phyloP scores from a whole-genome alignment of 53 echinoderm and acorn worm species.

The Luidia sarsii region DNA sequence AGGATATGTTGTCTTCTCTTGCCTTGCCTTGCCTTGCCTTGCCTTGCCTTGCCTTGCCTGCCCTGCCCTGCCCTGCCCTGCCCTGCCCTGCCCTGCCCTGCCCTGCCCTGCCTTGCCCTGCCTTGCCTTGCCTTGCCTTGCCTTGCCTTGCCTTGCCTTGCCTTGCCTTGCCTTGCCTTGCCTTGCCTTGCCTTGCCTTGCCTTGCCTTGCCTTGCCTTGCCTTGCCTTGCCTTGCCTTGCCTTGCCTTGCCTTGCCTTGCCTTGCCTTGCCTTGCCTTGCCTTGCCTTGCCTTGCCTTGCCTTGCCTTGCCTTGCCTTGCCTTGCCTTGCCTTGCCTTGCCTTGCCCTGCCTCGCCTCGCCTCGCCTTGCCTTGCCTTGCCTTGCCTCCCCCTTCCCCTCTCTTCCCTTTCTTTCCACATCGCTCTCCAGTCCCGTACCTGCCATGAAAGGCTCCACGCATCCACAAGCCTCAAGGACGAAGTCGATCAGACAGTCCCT shows the following conservation, averaged over 20 bases:
- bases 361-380: too few relatives aligned
- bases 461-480: slow-evolving; percentile 20
- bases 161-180: background rate
- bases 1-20: too few relatives aligned
- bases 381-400: too few relatives aligned
- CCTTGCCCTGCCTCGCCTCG: too few relatives aligned
- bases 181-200: background rate
- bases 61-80: background rate
- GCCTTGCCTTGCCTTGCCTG: background rate
- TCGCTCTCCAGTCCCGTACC: too few relatives aligned
- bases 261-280: slow-evolving; percentile 13
- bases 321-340: too few relatives aligned
- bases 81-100: background rate
- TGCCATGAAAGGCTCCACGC: slow-evolving; percentile 50
- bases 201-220: background rate
- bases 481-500: slow-evolving; percentile 48
- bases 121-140: slow-evolving; percentile 13
- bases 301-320: too few relatives aligned
- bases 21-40: background rate
- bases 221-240: background rate
- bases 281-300: slow-evolving; percentile 8
- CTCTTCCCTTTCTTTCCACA: too few relatives aligned
- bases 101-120: background rate
- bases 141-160: slow-evolving; percentile 1
- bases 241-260: slow-evolving; percentile 10